A percentile compares a stretch with the other conserved stretches of the same genome.
These are phyloP conservation scores for Hydroisotoma schaefferi DNA, from an alignment of 2,888 invertebrate species.

Conservation along the genomic window DNA sequence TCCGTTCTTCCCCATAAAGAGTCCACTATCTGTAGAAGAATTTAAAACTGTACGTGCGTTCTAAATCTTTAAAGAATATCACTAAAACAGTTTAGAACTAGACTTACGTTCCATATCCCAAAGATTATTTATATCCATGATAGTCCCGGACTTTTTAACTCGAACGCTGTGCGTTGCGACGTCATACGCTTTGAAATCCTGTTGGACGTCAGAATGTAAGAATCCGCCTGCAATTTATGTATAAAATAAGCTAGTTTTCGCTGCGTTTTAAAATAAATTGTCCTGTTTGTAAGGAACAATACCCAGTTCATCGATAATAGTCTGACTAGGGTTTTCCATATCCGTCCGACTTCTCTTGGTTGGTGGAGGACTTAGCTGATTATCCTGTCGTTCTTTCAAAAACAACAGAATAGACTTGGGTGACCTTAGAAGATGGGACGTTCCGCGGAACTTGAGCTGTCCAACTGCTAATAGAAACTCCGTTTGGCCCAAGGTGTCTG, in stretches of 20 bases:
- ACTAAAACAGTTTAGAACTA: no score
- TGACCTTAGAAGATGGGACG: slow-evolving; percentile 64
- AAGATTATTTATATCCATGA: slow-evolving; percentile 59
- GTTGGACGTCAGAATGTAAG: neutral
- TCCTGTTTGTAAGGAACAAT: neutral
- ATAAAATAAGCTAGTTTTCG: no score
- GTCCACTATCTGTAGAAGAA: slow-evolving; percentile 43
- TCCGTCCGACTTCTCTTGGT: neutral
- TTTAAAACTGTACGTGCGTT: no score
- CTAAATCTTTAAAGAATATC: no score
- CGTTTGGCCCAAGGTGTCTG: slow-evolving; percentile 50
- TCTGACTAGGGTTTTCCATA: neutral
- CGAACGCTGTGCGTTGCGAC: slow-evolving; percentile 57
- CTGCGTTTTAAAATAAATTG: no score
- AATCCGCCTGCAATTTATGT: neutral
- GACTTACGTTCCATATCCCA: slow-evolving; percentile 54
- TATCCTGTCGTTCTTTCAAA: slow-evolving; percentile 38
- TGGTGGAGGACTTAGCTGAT: neutral
- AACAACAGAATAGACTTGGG: slow-evolving; percentile 53
- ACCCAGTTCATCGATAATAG: neutral
- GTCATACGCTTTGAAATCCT: slow-evolving; percentile 17
- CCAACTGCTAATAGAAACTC: slow-evolving; percentile 64
- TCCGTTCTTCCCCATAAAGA: slow-evolving; percentile 15
- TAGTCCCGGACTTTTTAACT: slow-evolving; percentile 58
- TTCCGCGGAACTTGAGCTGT: slow-evolving; percentile 64